Evolutionary conservation across 2,113 vertebrate species (phyloP).

Genomic region (Agapornis roseicollis): DNA sequence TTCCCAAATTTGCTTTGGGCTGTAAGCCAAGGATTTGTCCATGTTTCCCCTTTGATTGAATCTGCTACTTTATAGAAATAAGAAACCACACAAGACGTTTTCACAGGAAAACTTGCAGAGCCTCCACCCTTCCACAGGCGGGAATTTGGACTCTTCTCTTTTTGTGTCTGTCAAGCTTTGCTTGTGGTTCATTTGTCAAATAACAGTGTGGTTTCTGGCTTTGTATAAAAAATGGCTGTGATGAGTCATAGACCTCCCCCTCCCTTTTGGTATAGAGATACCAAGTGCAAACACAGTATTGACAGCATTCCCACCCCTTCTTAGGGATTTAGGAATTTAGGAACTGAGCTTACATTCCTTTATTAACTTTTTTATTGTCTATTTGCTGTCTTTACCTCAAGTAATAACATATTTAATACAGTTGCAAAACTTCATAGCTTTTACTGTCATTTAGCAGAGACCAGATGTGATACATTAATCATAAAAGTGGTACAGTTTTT

Average conservation of each 20-base stretch:
- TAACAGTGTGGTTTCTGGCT: not conserved
- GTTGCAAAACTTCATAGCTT: not conserved
- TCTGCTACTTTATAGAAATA: not conserved
- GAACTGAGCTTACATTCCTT: not conserved
- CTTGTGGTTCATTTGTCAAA: not conserved
- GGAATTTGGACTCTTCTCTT: not conserved
- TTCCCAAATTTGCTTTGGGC: not conserved
- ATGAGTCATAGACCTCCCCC: not conserved
- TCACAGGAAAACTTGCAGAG: not conserved
- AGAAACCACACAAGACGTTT: not conserved
- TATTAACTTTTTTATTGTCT: not conserved
- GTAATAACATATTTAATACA: not conserved
- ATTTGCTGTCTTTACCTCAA: not conserved
- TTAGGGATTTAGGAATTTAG: not conserved
- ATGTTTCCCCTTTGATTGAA: not conserved
- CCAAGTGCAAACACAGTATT: not conserved
- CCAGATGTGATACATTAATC: not conserved
- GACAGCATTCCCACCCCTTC: not conserved
- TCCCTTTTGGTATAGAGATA: not conserved
- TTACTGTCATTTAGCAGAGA: not conserved
- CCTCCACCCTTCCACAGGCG: constrained; percentile 17
- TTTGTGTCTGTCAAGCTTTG: not conserved
- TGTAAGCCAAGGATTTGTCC: not conserved
- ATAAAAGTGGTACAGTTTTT: not conserved
- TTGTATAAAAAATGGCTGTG: not conserved